Evolutionary conservation across 2,113 vertebrate genomes (phyloP), one percentile per base, ranked within the genome.

Genomic region (Seriola quinqueradiata): DNA sequence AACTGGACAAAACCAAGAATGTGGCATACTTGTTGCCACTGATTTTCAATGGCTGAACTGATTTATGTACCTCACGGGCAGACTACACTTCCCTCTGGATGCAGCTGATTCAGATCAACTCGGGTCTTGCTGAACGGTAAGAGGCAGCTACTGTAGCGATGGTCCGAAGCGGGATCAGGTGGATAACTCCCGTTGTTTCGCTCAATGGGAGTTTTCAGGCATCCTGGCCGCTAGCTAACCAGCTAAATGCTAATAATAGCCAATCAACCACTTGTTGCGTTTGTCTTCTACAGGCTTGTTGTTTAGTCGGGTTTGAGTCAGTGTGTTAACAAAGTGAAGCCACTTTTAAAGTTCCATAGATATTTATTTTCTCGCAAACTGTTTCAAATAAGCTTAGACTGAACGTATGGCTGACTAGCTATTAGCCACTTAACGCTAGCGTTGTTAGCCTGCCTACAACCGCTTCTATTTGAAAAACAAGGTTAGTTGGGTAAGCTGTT

Each of bases 101-200:
- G 81, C 36, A 42, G 79, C 50, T 38, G 72, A 34, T 21, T 42
- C 23, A 32, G 50, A 59, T 17, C n/a, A 50, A 67, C 38, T 11
- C 48, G 57, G 50, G 66, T 71, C 40, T 74, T 16, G 83, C 42
- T 25, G 42, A 28, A 81, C 78, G 92, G 93, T 92, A 92, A 94
- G 92, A 61, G 70, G 85, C 82, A 23, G 83, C 70, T 25, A 1
- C 72, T 14, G 77, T 21, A 77, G 81, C 73, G 36, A 61, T 73
- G 74, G 67, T 58, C 42, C 66, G 13, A 1, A 77, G 79, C 76
- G 90, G 82, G 92, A 91, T 94, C 93, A 94, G 92, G 92, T 93
- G 94, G 90, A 93, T 90, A 42, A 69, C 80, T 89, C 80, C 83
- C 83, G 90, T 91, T 87, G 89, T 90, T 90, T 89, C 84, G 8